Evolutionary conservation across 1,140 invertebrate genomes (phyloP).

Genomic region (Heliconius himera): DNA sequence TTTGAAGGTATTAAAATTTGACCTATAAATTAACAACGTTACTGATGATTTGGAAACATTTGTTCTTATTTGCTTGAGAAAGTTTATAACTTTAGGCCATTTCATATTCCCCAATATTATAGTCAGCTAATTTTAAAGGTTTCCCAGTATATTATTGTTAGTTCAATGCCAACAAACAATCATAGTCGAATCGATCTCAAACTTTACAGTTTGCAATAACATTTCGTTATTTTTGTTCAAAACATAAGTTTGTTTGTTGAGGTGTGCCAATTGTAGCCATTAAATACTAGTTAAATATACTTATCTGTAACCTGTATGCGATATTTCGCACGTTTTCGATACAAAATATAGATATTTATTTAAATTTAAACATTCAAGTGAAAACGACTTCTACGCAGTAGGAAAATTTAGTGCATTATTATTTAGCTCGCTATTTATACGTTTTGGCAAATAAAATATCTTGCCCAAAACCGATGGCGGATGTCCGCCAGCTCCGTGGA

Average conservation of each 20-base stretch:
- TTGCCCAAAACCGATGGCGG: conserved; percentile 23
- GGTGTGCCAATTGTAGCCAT: conserved; percentile 37
- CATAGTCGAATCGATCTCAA: conserved; percentile 28
- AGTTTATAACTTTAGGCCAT: neutral
- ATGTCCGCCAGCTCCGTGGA: conserved; percentile 23
- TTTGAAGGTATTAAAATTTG: too few species aligned
- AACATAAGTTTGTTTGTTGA: conserved; percentile 36
- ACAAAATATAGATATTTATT: neutral
- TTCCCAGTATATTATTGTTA: neutral
- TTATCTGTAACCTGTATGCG: conserved; percentile 13
- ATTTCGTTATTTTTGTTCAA: conserved; percentile 40
- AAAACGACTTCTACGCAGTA: neutral
- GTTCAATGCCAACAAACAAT: conserved; percentile 5
- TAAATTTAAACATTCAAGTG: neutral
- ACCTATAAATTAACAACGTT: neutral
- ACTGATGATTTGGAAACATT: neutral
- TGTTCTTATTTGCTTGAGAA: neutral
- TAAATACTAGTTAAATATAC: conserved; percentile 36
- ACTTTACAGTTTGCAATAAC: conserved; percentile 26
- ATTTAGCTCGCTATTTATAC: conserved; percentile 7
- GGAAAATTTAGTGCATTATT: neutral
- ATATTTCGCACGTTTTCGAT: neutral
- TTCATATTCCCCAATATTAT: neutral
- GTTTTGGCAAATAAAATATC: conserved; percentile 12
- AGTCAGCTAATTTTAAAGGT: neutral